These are phyloP conservation scores for Oscheius myriophilus DNA, from an alignment of 2,888 invertebrate species.

Conservation along the genomic window DNA sequence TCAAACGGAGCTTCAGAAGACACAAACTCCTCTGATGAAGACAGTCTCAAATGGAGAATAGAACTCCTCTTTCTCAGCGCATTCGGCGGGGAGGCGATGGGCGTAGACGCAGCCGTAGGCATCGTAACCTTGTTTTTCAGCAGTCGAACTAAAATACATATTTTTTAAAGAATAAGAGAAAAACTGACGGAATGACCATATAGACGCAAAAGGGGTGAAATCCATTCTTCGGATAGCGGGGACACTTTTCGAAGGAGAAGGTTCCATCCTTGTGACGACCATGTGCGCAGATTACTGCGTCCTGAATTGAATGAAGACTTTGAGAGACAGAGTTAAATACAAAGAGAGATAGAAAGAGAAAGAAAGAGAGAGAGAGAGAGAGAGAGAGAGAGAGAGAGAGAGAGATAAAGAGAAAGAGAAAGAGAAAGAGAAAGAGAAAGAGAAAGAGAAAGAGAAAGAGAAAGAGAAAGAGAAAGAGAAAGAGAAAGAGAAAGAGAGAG, in stretches of 20 bases:
- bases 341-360: no score
- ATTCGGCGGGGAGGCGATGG: slow-evolving; percentile 5
- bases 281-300: slow-evolving; percentile 11
- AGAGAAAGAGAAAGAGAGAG: no score
- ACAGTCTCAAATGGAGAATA: not conserved
- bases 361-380: no score
- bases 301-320: not conserved
- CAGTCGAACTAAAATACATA: not conserved
- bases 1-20: not conserved
- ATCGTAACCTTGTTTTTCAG: not conserved
- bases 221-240: not conserved
- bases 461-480: no score
- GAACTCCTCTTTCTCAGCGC: not conserved
- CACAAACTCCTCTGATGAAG: not conserved
- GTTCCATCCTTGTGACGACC: not conserved
- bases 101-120: slow-evolving; percentile 12
- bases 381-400: no score
- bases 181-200: slow-evolving; percentile 6
- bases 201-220: slow-evolving; percentile 16
- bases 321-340: not conserved
- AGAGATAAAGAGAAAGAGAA: no score
- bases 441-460: no score
- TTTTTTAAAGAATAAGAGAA: not conserved
- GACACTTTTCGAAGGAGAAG: slow-evolving; percentile 21
- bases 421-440: no score